Conservation (phyloP, 2,888 invertebrate species). For the Platypus cylindrus region DNA sequence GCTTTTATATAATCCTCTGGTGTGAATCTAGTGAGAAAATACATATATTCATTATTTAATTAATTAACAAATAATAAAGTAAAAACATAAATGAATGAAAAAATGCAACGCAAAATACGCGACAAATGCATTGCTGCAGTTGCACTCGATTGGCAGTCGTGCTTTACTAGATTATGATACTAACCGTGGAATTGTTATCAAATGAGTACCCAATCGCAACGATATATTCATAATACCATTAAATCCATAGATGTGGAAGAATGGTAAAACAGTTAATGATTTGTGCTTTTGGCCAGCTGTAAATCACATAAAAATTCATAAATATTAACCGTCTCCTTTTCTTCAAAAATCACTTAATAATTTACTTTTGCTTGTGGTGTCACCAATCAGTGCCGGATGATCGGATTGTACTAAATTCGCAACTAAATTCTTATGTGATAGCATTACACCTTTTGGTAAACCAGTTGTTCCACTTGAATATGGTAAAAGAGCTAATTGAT, state of each 20-base stretch:
- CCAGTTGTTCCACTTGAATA: slow-evolving; percentile 71
- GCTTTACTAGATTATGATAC: no score
- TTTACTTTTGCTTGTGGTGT: slow-evolving; percentile 20
- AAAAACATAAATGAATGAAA: no score
- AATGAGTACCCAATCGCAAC: slow-evolving; percentile 45
- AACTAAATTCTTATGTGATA: slow-evolving; percentile 55
- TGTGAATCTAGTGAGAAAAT: no score
- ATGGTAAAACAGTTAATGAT: slow-evolving; percentile 54
- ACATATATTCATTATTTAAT: neutral
- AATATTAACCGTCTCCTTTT: no score
- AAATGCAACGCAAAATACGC: no score
- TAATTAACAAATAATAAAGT: no score
- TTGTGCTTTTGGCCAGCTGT: slow-evolving; percentile 40
- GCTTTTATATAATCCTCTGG: slow-evolving; percentile 59
- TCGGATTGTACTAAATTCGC: slow-evolving; percentile 32
- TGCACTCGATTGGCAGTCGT: no score
- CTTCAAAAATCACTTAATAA: slow-evolving; percentile 4
- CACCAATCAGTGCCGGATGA: slow-evolving; percentile 24
- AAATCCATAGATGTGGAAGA: slow-evolving; percentile 70
- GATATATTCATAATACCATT: slow-evolving; percentile 52
- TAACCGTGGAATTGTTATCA: slow-evolving; percentile 52
- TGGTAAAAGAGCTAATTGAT: slow-evolving; percentile 44
- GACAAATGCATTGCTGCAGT: no score
- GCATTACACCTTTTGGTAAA: slow-evolving; percentile 66
- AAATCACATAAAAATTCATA: slow-evolving; percentile 7